phyloP scores from a whole-genome alignment of 1,140 invertebrate genomes.

The Mactra quadrangularis region DNA sequence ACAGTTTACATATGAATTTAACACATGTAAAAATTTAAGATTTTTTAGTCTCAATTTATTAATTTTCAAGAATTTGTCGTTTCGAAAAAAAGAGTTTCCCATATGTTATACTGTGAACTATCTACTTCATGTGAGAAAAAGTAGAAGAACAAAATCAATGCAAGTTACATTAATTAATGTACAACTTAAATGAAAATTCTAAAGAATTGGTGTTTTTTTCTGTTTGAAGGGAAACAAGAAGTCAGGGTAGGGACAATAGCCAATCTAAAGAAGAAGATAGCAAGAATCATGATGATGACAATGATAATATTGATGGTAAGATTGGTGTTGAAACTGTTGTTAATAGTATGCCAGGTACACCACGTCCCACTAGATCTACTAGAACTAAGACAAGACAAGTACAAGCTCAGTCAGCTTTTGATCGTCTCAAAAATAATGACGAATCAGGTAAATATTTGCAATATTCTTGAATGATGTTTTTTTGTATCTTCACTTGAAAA shows the following conservation, averaged over 20 bases:
- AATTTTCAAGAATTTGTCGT: too few species aligned
- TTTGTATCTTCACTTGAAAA: background rate
- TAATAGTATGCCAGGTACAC: too few species aligned
- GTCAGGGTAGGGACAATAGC: background rate
- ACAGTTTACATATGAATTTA: too few species aligned
- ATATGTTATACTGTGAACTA: too few species aligned
- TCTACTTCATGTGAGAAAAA: too few species aligned
- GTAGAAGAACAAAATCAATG: too few species aligned
- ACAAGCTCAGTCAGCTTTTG: constrained; percentile 13
- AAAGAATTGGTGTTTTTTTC: background rate
- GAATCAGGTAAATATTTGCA: constrained; percentile 18
- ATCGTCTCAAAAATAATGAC: background rate
- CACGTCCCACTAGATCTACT: background rate
- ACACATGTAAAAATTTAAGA: too few species aligned
- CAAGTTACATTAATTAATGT: too few species aligned
- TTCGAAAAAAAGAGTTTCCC: too few species aligned
- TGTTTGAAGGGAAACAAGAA: constrained; percentile 6
- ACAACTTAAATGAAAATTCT: too few species aligned
- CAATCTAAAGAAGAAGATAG: background rate
- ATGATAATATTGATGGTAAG: background rate
- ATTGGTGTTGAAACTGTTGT: background rate
- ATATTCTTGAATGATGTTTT: background rate
- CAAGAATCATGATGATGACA: background rate
- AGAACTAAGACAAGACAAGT: constrained; percentile 12
- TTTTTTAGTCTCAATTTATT: too few species aligned